Percentiles rank a stretch among this genome's conserved stretches.
Conservation (phyloP, 2,113 vertebrate species). For the Sebastes fasciatus region DNA sequence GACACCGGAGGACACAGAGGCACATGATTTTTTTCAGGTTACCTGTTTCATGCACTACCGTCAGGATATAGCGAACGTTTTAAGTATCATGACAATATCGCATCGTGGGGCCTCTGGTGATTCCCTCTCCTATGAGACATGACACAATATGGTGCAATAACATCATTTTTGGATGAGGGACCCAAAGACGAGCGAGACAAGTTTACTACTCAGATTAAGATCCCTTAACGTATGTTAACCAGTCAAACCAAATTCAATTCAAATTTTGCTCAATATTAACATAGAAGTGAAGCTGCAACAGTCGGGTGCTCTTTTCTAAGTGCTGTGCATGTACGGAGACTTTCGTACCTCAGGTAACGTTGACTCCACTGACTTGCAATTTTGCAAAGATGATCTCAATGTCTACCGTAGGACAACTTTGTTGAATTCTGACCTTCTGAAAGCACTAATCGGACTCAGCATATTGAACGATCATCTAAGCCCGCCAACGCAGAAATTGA, state of each 20-base stretch:
- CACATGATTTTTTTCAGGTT: no score
- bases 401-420: constrained; percentile 7
- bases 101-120: no score
- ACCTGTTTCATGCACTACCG: no score
- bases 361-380: background rate
- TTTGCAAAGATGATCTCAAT: background rate
- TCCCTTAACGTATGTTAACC: background rate
- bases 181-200: background rate
- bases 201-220: background rate
- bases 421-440: constrained; percentile 22
- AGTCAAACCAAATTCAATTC: background rate
- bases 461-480: constrained; percentile 41
- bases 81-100: no score
- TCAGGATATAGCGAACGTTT: no score
- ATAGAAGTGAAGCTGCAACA: no score
- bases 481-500: constrained; percentile 40
- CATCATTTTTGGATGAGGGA: no score
- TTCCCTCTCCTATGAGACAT: no score
- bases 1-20: no score
- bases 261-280: background rate
- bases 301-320: no score
- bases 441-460: constrained; percentile 14
- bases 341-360: background rate
- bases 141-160: no score
- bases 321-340: background rate